phyloP scores from a whole-genome alignment of 2,888 invertebrate species.

The Auanema sp. region DNA sequence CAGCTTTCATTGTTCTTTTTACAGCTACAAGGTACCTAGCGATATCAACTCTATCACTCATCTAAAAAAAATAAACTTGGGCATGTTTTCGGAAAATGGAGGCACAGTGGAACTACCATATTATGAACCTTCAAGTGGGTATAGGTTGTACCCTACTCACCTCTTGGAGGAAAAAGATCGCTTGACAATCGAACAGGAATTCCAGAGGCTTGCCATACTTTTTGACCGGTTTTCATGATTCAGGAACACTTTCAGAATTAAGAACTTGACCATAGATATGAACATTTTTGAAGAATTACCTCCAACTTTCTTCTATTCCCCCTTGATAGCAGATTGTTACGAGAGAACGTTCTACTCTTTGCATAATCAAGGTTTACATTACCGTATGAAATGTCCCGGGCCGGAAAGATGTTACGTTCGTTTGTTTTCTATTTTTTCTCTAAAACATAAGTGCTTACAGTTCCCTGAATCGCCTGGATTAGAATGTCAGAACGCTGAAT shows the following conservation, averaged over 20 bases:
- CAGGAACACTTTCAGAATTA: not conserved
- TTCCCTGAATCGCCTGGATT: not conserved
- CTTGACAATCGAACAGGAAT: constrained; percentile 1
- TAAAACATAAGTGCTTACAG: no score
- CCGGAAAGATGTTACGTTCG: constrained; percentile 33
- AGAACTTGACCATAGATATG: not conserved
- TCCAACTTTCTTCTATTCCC: constrained; percentile 14
- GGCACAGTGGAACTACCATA: not conserved
- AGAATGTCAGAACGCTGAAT: constrained; percentile 7
- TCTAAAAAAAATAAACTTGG: constrained; percentile 2
- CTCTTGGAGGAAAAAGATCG: constrained; percentile 5
- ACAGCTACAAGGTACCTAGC: not conserved
- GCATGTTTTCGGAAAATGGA: not conserved
- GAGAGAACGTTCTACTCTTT: constrained; percentile 22
- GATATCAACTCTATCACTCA: constrained; percentile 7
- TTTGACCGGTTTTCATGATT: no score
- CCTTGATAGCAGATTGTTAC: constrained; percentile 26
- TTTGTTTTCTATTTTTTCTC: no score
- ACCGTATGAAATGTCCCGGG: constrained; percentile 28
- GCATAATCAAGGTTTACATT: constrained; percentile 12
- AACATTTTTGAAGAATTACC: constrained; percentile 18
- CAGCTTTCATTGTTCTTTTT: not conserved
- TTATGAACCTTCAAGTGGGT: not conserved
- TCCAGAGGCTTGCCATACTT: not conserved
- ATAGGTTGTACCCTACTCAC: not conserved